Evolutionary conservation across 1,140 invertebrate species (phyloP), one percentile per base, ranked within the genome.

Genomic region (Archivesica marissinica): DNA sequence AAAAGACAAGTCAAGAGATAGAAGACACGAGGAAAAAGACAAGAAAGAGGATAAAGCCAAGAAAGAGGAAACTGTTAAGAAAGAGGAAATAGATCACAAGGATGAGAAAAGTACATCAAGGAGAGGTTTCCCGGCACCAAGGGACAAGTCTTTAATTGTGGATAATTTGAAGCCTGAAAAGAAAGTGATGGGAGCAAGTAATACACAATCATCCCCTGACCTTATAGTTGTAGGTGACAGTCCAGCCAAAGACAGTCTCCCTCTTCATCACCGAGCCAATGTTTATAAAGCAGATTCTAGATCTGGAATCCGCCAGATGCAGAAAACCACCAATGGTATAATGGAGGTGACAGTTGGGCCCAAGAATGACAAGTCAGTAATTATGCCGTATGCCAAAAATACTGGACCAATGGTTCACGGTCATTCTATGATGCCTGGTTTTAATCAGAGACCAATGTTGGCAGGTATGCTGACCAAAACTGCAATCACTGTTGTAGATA

Each of bases 1-100:
- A 72, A 70, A 74, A 64, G 41, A 79, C 33, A 70, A 54, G 28
- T 56, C 6, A 88, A 86, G 39, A 84, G 2, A 33, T n/a, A 35
- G 54, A 54, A 66, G 52, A 54, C 1, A 2, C 20, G 56, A 47
- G 33, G 30, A 35, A n/a, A 81, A 81, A 70, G 25, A 20, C 7
- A 74, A 30, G 64, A 61, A 81, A 44, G 66, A 70, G 9, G 30
- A 33, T 20, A 52, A 81, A 72, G 78, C 54, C 0, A 17, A 64
- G 39, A 52, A 76, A 54, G 68, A 25, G 7, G 35, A 75, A 52
- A 50, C n/a, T 35, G 72, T 28, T n/a, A 56, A 56, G 39, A 41
- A 59, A 28, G 75, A 77, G 2, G 23, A 13, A 28, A 54, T 38
- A 56, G 35, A 38, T 35, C 15, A 50, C 9, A 79, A 79, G 25